Evolutionary conservation across 1,140 invertebrate genomes (phyloP).

Genomic region (Arion vulgaris): DNA sequence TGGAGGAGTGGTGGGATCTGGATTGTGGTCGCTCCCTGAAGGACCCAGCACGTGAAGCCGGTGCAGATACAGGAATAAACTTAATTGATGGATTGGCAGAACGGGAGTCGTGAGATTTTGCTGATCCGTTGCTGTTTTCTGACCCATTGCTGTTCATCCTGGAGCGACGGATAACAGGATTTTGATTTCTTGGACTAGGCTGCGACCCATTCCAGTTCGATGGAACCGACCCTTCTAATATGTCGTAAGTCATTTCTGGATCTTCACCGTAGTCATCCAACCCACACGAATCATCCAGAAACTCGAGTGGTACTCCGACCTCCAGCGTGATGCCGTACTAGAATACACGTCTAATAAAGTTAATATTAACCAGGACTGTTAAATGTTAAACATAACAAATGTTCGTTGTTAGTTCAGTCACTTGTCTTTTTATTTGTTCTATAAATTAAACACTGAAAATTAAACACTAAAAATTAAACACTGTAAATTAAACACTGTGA

Average conservation of each 20-base stretch:
- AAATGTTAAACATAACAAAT: too few relatives aligned
- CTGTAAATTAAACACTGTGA: too few relatives aligned
- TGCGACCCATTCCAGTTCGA: neutral
- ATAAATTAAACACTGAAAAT: too few relatives aligned
- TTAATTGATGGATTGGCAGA: neutral
- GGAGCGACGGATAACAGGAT: neutral
- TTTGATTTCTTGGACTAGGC: neutral
- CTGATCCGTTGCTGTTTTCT: constrained; percentile 35
- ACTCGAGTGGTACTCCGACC: constrained; percentile 1
- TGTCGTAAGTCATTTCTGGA: constrained; percentile 1
- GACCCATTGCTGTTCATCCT: constrained; percentile 41
- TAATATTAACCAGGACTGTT: too few relatives aligned
- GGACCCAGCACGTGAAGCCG: neutral
- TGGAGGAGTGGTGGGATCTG: neutral
- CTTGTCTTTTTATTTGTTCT: too few relatives aligned
- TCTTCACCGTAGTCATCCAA: neutral
- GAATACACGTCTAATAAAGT: too few relatives aligned
- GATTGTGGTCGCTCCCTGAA: neutral
- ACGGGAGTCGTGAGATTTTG: neutral
- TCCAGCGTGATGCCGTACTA: constrained; percentile 15
- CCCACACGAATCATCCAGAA: constrained; percentile 10
- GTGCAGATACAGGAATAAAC: neutral
- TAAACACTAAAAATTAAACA: too few relatives aligned
- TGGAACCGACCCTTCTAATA: neutral
- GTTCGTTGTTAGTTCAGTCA: too few relatives aligned